phyloP scores from a whole-genome alignment of 2,113 vertebrate species.

The Ptilorrhoa leucosticta region DNA sequence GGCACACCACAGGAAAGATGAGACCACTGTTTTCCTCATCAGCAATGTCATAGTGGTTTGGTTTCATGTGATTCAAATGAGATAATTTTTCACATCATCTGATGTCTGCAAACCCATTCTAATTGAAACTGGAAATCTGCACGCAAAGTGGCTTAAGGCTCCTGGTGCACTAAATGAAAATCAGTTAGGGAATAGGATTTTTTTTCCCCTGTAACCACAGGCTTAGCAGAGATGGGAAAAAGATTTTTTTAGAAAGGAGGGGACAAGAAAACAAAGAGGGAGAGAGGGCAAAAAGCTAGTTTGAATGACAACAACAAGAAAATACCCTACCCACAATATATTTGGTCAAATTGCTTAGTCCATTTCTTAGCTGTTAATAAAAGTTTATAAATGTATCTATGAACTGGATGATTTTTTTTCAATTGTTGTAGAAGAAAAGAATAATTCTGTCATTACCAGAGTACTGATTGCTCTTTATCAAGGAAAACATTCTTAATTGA shows the following conservation, averaged over 20 bases:
- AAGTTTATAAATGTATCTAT: neutral
- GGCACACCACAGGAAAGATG: slow-evolving; percentile 74
- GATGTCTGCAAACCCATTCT: slow-evolving; percentile 50
- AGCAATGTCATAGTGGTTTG: slow-evolving; percentile 49
- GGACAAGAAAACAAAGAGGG: neutral
- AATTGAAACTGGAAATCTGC: slow-evolving; percentile 60
- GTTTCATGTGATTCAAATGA: slow-evolving; percentile 58
- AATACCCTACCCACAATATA: neutral
- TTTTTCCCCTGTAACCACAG: neutral
- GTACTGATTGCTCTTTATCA: neutral
- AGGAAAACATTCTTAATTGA: neutral
- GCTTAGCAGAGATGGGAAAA: neutral
- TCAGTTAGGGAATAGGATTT: slow-evolving; percentile 12
- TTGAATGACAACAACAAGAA: neutral
- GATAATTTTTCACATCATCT: slow-evolving; percentile 65
- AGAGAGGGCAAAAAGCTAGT: neutral
- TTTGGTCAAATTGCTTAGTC: neutral
- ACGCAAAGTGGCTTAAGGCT: slow-evolving; percentile 10
- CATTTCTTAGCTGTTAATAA: neutral
- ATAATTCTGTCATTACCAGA: neutral
- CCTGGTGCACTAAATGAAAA: slow-evolving; percentile 37
- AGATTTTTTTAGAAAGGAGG: neutral
- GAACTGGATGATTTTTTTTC: neutral
- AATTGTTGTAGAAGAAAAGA: neutral
- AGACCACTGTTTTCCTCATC: slow-evolving; percentile 62